Conservation (phyloP, 2,888 invertebrate species). For the Gasteruption jaculator region DNA sequence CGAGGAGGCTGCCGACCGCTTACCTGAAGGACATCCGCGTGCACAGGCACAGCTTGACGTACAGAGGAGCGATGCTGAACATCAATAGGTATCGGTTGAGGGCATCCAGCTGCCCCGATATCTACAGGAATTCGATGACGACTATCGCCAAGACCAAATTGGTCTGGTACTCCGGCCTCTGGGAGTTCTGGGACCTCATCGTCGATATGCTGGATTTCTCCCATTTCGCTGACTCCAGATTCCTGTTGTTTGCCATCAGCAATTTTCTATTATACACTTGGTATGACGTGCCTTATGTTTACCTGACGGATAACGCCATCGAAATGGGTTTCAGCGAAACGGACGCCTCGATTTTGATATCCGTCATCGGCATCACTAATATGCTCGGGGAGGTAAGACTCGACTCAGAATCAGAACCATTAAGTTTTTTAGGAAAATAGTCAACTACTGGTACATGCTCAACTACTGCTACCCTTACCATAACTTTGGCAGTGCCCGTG, state of each 20-base stretch:
- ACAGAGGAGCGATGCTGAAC: slow-evolving; percentile 81
- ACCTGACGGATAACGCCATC: slow-evolving; percentile 76
- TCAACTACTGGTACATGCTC: no score
- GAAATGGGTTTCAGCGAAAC: slow-evolving; percentile 68
- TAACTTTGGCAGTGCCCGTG: no score
- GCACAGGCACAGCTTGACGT: slow-evolving; percentile 75
- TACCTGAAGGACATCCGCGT: slow-evolving; percentile 71
- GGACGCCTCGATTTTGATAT: slow-evolving; percentile 76
- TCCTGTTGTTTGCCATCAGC: slow-evolving; percentile 76
- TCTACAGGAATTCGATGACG: slow-evolving; percentile 81
- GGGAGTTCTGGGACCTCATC: slow-evolving; percentile 73
- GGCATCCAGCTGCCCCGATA: slow-evolving; percentile 87
- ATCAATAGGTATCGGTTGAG: slow-evolving; percentile 74
- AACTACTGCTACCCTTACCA: no score
- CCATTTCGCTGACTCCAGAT: slow-evolving; percentile 70
- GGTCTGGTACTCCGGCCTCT: slow-evolving; percentile 69
- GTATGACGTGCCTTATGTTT: slow-evolving; percentile 92
- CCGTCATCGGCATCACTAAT: slow-evolving; percentile 82
- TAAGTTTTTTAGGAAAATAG: no score
- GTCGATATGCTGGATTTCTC: slow-evolving; percentile 79
- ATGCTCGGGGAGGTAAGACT: slow-evolving; percentile 84
- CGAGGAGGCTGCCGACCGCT: slow-evolving; percentile 59
- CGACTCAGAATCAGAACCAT: not conserved
- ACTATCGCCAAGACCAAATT: slow-evolving; percentile 78
- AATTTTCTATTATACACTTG: slow-evolving; percentile 89